These are phyloP conservation scores for Channa maculata DNA, from an alignment of 2,113 vertebrate species.

Conservation along the genomic window DNA sequence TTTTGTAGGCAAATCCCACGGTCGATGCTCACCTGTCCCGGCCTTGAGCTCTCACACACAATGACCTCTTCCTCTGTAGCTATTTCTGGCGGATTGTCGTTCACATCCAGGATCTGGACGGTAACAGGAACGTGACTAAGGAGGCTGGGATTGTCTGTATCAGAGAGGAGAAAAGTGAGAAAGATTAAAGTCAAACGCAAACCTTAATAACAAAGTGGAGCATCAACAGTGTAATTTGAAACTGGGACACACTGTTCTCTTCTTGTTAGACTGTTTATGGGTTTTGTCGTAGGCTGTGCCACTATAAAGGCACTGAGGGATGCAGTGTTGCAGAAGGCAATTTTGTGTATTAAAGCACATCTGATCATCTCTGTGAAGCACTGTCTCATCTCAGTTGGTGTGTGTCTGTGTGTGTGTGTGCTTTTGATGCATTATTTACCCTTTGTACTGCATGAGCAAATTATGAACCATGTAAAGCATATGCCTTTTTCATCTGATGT, in stretches of 20 bases:
- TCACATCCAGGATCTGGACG: conserved; percentile 93
- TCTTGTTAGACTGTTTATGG: background rate
- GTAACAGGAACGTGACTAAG: conserved; percentile 89
- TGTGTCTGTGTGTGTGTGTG: background rate
- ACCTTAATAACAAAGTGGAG: conserved; percentile 30
- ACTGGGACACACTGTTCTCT: conserved; percentile 33
- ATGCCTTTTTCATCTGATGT: background rate
- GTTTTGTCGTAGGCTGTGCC: conserved; percentile 12
- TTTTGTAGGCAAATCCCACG: background rate
- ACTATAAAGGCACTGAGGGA: conserved; percentile 20
- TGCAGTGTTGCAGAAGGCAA: conserved; percentile 10
- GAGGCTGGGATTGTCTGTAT: conserved; percentile 90
- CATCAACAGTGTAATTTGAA: conserved; percentile 7
- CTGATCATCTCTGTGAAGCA: conserved; percentile 25
- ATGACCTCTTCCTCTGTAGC: conserved; percentile 90
- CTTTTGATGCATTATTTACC: conserved; percentile 17
- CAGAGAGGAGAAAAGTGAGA: conserved; percentile 40
- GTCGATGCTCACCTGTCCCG: conserved; percentile 89
- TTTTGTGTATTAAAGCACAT: conserved; percentile 34
- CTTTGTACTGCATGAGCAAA: background rate
- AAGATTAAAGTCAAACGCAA: conserved; percentile 44
- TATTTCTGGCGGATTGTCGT: conserved; percentile 94
- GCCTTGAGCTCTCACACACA: conserved; percentile 93
- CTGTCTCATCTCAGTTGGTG: background rate
- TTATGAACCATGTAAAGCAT: background rate